Base-by-base conservation (phyloP, 2,797 vertebrate species). In the Siniperca scherzeri region DNA sequence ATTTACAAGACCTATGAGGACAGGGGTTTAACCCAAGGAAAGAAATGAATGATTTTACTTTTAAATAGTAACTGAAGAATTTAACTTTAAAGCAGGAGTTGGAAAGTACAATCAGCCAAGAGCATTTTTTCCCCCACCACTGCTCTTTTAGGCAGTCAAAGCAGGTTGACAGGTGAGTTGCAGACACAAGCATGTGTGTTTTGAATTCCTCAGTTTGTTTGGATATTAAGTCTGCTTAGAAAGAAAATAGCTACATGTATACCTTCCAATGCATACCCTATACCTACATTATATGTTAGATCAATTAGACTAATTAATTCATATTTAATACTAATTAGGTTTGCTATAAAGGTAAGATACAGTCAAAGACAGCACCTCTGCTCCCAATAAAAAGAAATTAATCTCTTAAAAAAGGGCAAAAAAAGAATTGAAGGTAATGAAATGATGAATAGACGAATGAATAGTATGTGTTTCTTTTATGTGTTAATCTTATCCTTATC, bases 91-190 rank as follows among this genome's bases (percentile, higher is more conserved):
- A 70, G 36, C 42, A 7, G 30, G 22, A 64, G 50, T 42, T 77
- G 2, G 21, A 68, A 67, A 68, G 40, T 46, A 78, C 27, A 68
- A 68, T 52, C 30, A 74, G 19, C 60, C 3, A 80, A 82, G 62
- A 57, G 56, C 21, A 61, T 55, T 62, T 38, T 3, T 52, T 42
- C 40, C 40, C 74, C 42, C 4, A 62, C 36, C 52, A 27, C 3
- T 65, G 25, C n/a, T 70, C 40, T 84, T 74, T 77, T 27, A 57
- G 44, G 0, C 17, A 82, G 71, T 82, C 78, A 79, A 77, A 57
- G 38, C 55, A 71, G 70, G 65, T 33, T 76, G 61, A 65, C 65
- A 56, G 75, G 22, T 50, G 36, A 27, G 36, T 14, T 19, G 36
- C 25, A 80, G 48, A 78, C 16, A 70, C 8, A 69, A 73, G 30